Conservation (phyloP, 2,113 vertebrate genomes). For the Herpailurus yagouaroundi region DNA sequence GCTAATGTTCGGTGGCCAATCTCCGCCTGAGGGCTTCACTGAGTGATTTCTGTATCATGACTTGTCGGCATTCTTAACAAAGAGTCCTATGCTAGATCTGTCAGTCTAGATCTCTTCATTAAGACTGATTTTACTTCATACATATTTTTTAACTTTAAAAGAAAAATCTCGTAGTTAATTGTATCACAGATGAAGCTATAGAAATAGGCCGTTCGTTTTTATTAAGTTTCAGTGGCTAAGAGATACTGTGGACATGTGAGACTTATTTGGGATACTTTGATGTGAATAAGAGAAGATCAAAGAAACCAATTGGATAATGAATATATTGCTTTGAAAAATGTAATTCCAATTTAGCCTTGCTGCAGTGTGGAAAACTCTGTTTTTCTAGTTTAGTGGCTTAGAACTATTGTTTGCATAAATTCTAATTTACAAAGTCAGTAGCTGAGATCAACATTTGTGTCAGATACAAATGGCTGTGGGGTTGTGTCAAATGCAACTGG, state of each 20-base stretch:
- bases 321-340: slow-evolving; percentile 58
- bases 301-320: slow-evolving; percentile 63
- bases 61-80: neutral
- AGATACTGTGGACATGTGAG: neutral
- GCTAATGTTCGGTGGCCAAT: neutral
- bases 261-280: slow-evolving; percentile 47
- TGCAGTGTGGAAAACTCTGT: slow-evolving; percentile 51
- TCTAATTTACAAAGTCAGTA: slow-evolving; percentile 64
- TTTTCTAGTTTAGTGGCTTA: slow-evolving; percentile 68
- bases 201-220: slow-evolving; percentile 51
- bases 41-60: neutral
- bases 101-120: neutral
- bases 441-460: slow-evolving; percentile 47
- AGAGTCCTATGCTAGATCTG: neutral
- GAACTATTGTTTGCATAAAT: slow-evolving; percentile 69
- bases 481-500: neutral
- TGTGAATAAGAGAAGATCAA: slow-evolving; percentile 50
- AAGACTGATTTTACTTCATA: slow-evolving; percentile 3
- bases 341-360: slow-evolving; percentile 61
- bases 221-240: slow-evolving; percentile 36
- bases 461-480: slow-evolving; percentile 35
- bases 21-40: neutral
- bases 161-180: slow-evolving; percentile 26
- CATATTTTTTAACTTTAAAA: slow-evolving; percentile 41
- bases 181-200: slow-evolving; percentile 25